phyloP scores from a whole-genome alignment of 1,140 invertebrate species.

The Neodiprion virginianus region DNA sequence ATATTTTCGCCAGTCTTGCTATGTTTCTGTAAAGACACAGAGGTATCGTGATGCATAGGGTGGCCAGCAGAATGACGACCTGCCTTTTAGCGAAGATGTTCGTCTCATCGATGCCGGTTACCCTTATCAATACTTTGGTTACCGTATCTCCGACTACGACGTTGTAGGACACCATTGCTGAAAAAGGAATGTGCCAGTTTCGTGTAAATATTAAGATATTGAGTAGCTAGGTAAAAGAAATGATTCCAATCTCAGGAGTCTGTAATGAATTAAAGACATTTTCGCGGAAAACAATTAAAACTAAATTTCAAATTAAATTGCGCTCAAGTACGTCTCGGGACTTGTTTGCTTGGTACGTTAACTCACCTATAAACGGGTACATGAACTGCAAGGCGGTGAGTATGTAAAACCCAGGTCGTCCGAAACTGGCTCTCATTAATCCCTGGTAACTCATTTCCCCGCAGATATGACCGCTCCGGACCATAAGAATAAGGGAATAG shows the following conservation, averaged over 20 bases:
- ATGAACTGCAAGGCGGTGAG: conserved; percentile 82
- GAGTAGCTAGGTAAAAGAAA: conserved; percentile 15
- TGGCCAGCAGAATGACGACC: conserved; percentile 79
- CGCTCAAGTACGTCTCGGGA: not conserved
- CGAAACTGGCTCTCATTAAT: conserved; percentile 84
- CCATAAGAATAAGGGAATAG: conserved; percentile 85
- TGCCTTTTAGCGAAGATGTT: conserved; percentile 72
- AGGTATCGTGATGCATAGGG: conserved; percentile 79
- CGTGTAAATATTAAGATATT: conserved; percentile 3
- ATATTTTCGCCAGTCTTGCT: conserved; percentile 79
- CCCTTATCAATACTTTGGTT: conserved; percentile 80
- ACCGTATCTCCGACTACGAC: conserved; percentile 90
- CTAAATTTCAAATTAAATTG: not conserved
- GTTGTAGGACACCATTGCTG: conserved; percentile 92
- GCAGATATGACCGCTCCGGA: conserved; percentile 80
- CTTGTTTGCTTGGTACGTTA: not conserved
- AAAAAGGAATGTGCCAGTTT: conserved; percentile 44
- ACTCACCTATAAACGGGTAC: conserved; percentile 86
- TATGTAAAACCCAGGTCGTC: conserved; percentile 79
- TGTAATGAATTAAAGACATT: conserved; percentile 9
- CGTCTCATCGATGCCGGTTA: conserved; percentile 64
- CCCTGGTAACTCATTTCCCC: conserved; percentile 86
- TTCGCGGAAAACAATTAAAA: not conserved
- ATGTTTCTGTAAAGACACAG: conserved; percentile 85
- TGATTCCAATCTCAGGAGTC: conserved; percentile 18